phyloP scores from a whole-genome alignment of 1,140 invertebrate genomes.

The Dreissena rostriformis region DNA sequence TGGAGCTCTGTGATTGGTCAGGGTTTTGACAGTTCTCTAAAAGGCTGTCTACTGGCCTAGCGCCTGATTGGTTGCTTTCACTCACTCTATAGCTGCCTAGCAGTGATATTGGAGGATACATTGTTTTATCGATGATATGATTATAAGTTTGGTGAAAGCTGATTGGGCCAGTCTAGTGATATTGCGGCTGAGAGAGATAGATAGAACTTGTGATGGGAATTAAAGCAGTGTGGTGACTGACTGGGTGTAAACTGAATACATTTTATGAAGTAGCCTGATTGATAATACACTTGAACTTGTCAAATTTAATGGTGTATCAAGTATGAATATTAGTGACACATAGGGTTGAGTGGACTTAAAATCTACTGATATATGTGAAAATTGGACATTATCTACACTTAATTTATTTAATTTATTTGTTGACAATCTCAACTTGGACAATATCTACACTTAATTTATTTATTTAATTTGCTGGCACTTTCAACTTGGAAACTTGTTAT shows the following conservation, averaged over 20 bases:
- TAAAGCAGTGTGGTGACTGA: background rate
- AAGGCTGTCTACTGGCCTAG: background rate
- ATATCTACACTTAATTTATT: too few species aligned
- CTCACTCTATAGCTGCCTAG: background rate
- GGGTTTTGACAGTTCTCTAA: conserved; percentile 16
- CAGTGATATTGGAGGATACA: conserved; percentile 13
- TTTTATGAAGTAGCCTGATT: too few species aligned
- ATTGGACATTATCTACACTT: too few species aligned
- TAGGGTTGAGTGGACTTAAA: too few species aligned
- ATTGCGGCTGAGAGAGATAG: background rate
- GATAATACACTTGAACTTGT: too few species aligned
- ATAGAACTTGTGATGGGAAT: background rate
- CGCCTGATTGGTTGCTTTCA: conserved; percentile 10
- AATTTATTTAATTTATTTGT: too few species aligned
- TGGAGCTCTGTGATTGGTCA: conserved; percentile 30
- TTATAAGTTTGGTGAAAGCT: conserved; percentile 3
- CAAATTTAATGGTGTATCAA: too few species aligned
- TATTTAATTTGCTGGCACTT: too few species aligned
- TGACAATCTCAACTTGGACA: too few species aligned
- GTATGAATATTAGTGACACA: too few species aligned
- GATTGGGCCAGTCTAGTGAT: background rate
- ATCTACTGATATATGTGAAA: too few species aligned
- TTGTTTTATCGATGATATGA: conserved; percentile 10
- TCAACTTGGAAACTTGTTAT: too few species aligned
- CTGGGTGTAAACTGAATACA: background rate